Conservation (phyloP, 2,113 vertebrate species). For the Sitta europaea region DNA sequence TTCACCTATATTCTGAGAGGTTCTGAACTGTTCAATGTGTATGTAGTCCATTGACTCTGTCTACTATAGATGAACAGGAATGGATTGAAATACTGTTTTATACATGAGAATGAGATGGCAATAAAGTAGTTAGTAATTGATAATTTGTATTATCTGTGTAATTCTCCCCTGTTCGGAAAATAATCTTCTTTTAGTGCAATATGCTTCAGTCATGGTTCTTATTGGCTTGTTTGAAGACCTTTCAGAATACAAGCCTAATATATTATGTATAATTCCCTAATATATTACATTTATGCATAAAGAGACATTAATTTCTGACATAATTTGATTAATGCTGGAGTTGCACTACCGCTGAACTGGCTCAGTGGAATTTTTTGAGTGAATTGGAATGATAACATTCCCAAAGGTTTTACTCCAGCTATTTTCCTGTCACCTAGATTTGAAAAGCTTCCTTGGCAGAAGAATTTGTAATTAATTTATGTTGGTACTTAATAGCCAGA, state of each 20-base stretch:
- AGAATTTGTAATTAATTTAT: background rate
- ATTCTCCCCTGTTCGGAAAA: background rate
- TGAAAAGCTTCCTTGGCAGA: constrained; percentile 9
- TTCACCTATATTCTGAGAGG: background rate
- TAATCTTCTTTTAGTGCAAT: background rate
- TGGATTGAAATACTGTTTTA: background rate
- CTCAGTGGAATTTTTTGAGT: background rate
- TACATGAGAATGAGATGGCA: background rate
- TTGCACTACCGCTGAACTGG: background rate
- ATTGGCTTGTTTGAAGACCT: background rate
- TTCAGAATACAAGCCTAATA: background rate
- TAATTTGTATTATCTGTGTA: background rate
- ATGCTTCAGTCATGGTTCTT: background rate
- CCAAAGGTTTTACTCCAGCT: background rate
- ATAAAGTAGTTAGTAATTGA: background rate
- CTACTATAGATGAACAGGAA: background rate
- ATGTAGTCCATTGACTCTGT: background rate
- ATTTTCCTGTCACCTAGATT: constrained; percentile 19
- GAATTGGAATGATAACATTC: background rate
- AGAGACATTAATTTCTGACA: background rate
- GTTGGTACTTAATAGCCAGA: background rate
- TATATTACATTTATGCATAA: background rate
- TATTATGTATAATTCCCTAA: background rate
- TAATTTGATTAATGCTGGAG: constrained; percentile 7
- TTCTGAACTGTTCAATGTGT: background rate